Percentiles rank a stretch among this genome's conserved stretches.
phyloP scores from a whole-genome alignment of 1,140 invertebrate genomes.

The Radopholus similis region DNA sequence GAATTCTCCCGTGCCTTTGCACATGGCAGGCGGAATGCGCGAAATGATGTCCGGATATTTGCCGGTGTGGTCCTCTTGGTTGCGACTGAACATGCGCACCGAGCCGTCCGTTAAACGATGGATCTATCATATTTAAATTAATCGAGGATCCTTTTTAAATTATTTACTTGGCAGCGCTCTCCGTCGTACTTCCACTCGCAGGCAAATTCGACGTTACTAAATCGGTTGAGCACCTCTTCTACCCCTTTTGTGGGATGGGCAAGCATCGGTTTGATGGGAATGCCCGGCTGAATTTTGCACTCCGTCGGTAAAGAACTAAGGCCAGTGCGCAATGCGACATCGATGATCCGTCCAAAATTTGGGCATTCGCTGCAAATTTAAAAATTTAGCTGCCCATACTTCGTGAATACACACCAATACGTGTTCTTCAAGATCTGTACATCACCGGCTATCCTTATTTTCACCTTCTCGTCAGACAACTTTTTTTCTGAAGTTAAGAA shows the following conservation, averaged over 20 bases:
- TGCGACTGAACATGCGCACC: constrained; percentile 84
- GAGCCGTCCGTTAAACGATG: constrained; percentile 68
- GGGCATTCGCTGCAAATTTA: constrained; percentile 78
- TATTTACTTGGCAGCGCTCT: constrained; percentile 82
- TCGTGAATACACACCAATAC: constrained; percentile 71
- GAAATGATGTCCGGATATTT: constrained; percentile 94
- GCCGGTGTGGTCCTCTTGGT: constrained; percentile 94
- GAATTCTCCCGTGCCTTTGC: constrained; percentile 67
- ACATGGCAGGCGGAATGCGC: constrained; percentile 64
- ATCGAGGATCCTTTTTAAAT: background rate
- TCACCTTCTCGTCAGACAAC: constrained; percentile 71
- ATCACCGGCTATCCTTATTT: constrained; percentile 74
- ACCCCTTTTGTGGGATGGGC: constrained; percentile 91
- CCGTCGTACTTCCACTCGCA: constrained; percentile 99
- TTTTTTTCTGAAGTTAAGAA: constrained; percentile 60
- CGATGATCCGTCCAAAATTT: constrained; percentile 82
- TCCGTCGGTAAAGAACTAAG: constrained; percentile 73
- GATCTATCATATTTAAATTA: constrained; percentile 66
- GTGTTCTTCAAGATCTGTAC: constrained; percentile 81
- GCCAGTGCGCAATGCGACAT: constrained; percentile 75
- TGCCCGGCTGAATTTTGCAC: constrained; percentile 68
- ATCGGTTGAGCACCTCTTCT: constrained; percentile 79
- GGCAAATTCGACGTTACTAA: constrained; percentile 86
- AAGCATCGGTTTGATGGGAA: constrained; percentile 96
- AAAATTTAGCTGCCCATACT: background rate